These are phyloP conservation scores for Microcebus jonahi DNA, from an alignment of 2,113 vertebrate genomes.

Conservation along the genomic window DNA sequence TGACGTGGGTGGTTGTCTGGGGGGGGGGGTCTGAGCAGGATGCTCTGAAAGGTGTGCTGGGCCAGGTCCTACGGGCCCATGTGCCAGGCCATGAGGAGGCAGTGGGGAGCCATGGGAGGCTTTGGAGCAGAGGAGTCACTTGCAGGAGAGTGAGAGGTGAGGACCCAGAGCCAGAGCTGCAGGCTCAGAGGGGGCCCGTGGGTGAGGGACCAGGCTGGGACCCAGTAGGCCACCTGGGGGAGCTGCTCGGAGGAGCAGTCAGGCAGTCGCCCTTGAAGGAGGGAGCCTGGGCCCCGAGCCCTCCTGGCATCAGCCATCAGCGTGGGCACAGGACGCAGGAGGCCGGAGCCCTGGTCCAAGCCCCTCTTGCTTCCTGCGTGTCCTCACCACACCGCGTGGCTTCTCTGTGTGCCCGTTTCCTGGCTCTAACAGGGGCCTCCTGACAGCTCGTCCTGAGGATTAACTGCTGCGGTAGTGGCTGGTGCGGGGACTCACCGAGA, in stretches of 20 bases:
- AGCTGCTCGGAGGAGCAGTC: neutral
- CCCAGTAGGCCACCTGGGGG: neutral
- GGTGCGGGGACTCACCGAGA: rapidly evolving
- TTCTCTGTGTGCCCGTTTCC: neutral
- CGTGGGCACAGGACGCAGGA: neutral
- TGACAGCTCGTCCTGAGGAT: rapidly evolving
- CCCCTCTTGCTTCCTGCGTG: neutral
- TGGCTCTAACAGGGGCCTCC: neutral
- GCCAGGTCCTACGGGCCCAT: neutral
- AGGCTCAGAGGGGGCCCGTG: neutral
- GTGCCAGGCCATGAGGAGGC: neutral
- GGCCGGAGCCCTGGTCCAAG: neutral
- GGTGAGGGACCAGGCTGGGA: neutral
- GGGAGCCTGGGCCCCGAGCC: neutral
- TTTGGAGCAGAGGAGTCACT: neutral
- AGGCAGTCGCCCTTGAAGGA: neutral
- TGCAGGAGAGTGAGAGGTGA: neutral
- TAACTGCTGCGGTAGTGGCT: rapidly evolving
- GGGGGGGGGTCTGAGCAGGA: neutral
- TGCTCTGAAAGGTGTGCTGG: rapidly evolving
- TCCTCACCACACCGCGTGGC: rapidly evolving
- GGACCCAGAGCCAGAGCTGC: neutral
- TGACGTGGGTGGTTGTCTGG: neutral
- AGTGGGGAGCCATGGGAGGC: neutral
- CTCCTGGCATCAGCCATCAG: rapidly evolving